phyloP scores from a whole-genome alignment of 2,888 invertebrate genomes.

The Notodonta ziczac region DNA sequence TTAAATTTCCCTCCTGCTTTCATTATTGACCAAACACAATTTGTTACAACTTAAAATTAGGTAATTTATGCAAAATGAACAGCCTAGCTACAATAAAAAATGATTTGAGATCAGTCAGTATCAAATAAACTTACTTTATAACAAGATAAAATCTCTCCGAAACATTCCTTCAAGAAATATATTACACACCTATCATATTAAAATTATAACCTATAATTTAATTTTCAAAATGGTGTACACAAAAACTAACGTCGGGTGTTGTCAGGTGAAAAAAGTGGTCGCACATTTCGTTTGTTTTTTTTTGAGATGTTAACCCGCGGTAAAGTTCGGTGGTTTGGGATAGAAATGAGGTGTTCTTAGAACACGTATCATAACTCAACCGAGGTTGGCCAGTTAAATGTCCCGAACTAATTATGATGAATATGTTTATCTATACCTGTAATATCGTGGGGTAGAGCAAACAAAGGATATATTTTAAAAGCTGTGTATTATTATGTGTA shows the following conservation, averaged over 20 bases:
- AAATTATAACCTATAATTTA: conserved; percentile 84
- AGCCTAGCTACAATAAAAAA: neutral
- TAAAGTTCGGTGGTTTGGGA: conserved; percentile 66
- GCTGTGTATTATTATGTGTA: neutral
- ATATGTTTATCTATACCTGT: conserved; percentile 33
- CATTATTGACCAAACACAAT: no score
- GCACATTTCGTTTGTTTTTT: conserved; percentile 73
- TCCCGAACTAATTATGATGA: conserved; percentile 46
- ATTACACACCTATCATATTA: conserved; percentile 82
- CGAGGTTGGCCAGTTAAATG: conserved; percentile 42
- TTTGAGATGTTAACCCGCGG: conserved; percentile 58
- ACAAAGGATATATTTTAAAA: conserved; percentile 15
- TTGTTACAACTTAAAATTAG: no score
- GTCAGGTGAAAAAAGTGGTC: conserved; percentile 75
- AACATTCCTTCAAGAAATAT: conserved; percentile 67
- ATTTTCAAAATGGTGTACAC: conserved; percentile 74
- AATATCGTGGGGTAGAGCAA: conserved; percentile 23
- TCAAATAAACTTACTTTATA: conserved; percentile 60
- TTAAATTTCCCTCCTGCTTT: no score
- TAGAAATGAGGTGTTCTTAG: conserved; percentile 71
- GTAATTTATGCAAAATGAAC: no score
- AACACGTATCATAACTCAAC: conserved; percentile 67
- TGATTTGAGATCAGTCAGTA: conserved; percentile 30
- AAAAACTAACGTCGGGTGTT: conserved; percentile 76
- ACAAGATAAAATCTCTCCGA: conserved; percentile 68